Evolutionary conservation across 2,888 invertebrate species (phyloP).

Genomic region (Chloromyia formosa): DNA sequence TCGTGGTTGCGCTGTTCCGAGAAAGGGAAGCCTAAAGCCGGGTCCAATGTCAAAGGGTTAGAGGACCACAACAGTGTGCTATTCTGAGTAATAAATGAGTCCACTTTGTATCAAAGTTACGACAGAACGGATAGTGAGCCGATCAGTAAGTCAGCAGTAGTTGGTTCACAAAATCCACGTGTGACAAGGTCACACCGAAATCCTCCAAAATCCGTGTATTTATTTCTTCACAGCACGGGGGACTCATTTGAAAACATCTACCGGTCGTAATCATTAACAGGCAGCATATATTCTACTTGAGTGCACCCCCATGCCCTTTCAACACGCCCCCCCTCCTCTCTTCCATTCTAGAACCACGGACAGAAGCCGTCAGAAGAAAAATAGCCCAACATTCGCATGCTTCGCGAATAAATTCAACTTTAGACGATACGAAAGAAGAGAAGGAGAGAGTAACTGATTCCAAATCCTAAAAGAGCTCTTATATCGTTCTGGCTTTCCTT

Average conservation of each 20-base stretch:
- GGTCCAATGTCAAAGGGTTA: background rate
- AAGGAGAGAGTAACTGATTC: conserved; percentile 22
- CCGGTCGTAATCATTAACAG: background rate
- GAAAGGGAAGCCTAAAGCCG: background rate
- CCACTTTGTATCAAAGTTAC: conserved; percentile 31
- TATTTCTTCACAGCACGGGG: background rate
- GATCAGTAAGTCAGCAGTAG: no score
- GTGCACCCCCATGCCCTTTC: background rate
- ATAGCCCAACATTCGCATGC: background rate
- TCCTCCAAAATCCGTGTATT: no score
- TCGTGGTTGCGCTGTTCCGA: background rate
- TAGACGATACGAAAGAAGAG: conserved; percentile 14
- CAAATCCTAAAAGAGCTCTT: conserved; percentile 44
- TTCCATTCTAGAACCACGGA: background rate
- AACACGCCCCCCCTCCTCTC: background rate
- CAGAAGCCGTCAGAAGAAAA: background rate
- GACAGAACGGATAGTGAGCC: conserved; percentile 26
- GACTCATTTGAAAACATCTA: conserved; percentile 16
- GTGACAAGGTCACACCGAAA: no score
- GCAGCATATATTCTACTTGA: no score
- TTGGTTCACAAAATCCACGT: no score
- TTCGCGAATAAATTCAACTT: background rate
- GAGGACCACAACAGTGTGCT: background rate
- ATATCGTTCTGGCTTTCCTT: conserved; percentile 1
- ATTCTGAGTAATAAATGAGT: conserved; percentile 38